Evolutionary conservation across 2,888 invertebrate species (phyloP), one percentile per base, ranked within the genome.

Genomic region (Nomada goodeniana): DNA sequence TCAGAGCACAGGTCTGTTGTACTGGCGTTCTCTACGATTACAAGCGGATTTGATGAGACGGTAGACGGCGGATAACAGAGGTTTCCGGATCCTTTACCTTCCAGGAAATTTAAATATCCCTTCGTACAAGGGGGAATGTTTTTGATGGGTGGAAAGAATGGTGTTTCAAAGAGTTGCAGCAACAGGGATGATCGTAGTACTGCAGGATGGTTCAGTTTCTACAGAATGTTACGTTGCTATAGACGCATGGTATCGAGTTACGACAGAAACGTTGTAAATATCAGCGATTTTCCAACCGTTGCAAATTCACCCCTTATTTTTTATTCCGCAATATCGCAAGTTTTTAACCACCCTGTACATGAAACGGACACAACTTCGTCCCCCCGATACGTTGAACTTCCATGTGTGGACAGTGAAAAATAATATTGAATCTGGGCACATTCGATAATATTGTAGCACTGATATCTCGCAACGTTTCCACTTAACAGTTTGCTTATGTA

Each of bases 1-100:
- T 80, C 59, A 53, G 65, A 61, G 23, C 5, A 60, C 20, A 72
- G 50, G 55, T 63, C 26, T 53, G 55, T 55, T 55, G 18, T 44
- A 20, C 47, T 26, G 2, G 18, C 7, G 3, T 20, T 23, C 26
- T 50, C 20, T 26, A 7, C 5, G 63, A 2, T 50, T 26, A 23
- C 3, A 13, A n/a, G 10, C 3, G 11, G 18, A 11, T n/a, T 55
- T 26, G 50, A 64, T 20, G 52, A 76, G 36, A 64, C 13, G 59
- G 10, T 1, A 9, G 44, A 23, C 47, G 4, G 18, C 29, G 4
- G 5, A 26, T 23, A 4, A 13, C 3, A 5, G 20, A 18, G 23
- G 5, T 11, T 50, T 26, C 5, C 18, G 36, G 44, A 15, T 15
- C 36, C 36, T 9, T 13, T 44, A 11, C 10, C 36, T 53, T 42